A percentile compares a stretch with the other conserved stretches of the same genome.
Conservation (phyloP, 2,113 vertebrate genomes). For the Cololabis saira region DNA sequence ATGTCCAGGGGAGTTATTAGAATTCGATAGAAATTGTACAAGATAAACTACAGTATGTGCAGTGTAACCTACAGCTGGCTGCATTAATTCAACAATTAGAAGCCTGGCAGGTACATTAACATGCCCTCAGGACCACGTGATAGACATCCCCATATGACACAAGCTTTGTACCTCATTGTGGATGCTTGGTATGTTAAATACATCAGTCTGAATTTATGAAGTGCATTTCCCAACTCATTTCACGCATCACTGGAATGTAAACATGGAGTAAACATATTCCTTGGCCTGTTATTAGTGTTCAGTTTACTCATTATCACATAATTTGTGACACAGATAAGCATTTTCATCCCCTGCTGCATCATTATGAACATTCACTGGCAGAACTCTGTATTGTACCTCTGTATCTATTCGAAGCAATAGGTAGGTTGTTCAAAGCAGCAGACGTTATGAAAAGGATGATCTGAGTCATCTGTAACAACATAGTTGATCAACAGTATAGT, state of each 20-base stretch:
- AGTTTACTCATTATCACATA: conserved; percentile 62
- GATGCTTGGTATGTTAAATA: conserved; percentile 55
- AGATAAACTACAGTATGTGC: conserved; percentile 58
- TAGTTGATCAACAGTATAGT: conserved; percentile 57
- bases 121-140: conserved; percentile 54
- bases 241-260: conserved; percentile 77
- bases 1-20: conserved; percentile 55
- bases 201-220: conserved; percentile 53
- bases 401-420: conserved; percentile 40
- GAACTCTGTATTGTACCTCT: conserved; percentile 55
- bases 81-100: conserved; percentile 54
- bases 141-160: conserved; percentile 51
- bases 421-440: conserved; percentile 43
- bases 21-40: conserved; percentile 77
- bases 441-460: conserved; percentile 62
- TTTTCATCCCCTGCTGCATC: conserved; percentile 60
- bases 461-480: conserved; percentile 71
- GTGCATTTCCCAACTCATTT: conserved; percentile 60
- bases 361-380: conserved; percentile 37
- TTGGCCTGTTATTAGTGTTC: conserved; percentile 78
- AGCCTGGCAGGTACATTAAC: conserved; percentile 65
- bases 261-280: conserved; percentile 80
- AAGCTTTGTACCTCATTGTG: conserved; percentile 60
- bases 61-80: conserved; percentile 54
- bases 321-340: conserved; percentile 72